Percentiles rank a stretch among this genome's conserved stretches.
Conservation (phyloP, 2,888 invertebrate species). For the Mamestra brassicae region DNA sequence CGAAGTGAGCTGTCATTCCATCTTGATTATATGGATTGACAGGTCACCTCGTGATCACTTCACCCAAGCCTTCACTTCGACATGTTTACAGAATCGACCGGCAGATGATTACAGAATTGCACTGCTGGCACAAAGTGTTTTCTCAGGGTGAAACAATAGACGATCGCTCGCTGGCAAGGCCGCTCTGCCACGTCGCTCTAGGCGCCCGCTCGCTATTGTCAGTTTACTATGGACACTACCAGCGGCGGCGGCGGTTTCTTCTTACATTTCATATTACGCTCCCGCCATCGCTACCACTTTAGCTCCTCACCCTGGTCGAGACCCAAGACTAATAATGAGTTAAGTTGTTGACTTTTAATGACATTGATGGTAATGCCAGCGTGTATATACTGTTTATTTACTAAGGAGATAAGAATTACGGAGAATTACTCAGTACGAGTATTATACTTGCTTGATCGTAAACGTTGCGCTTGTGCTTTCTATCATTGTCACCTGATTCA, state of each 20-base stretch:
- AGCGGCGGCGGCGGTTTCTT: neutral
- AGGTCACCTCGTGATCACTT: too few relatives aligned
- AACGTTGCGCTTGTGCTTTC: too few relatives aligned
- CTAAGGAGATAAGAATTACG: constrained; percentile 38
- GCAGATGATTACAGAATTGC: too few relatives aligned
- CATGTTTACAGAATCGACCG: too few relatives aligned
- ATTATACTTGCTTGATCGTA: neutral
- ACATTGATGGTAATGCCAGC: constrained; percentile 39
- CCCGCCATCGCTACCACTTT: neutral
- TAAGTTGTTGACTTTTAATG: constrained; percentile 67
- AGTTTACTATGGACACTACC: too few relatives aligned
- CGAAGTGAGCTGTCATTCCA: too few relatives aligned
- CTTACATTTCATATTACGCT: neutral
- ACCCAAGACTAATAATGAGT: constrained; percentile 68
- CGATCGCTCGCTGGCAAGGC: neutral
- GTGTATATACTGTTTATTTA: constrained; percentile 34
- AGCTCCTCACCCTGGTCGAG: constrained; percentile 2
- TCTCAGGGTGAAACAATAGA: neutral
- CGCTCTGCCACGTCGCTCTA: neutral
- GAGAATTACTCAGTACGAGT: neutral
- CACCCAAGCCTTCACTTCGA: too few relatives aligned
- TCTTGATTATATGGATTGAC: too few relatives aligned
- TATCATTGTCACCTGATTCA: neutral
- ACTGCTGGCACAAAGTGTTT: neutral
- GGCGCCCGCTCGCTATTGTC: neutral